A percentile compares a stretch with the other conserved stretches of the same genome.
Evolutionary conservation across 2,888 invertebrate species (phyloP).

Genomic region (Brachyptera risi): DNA sequence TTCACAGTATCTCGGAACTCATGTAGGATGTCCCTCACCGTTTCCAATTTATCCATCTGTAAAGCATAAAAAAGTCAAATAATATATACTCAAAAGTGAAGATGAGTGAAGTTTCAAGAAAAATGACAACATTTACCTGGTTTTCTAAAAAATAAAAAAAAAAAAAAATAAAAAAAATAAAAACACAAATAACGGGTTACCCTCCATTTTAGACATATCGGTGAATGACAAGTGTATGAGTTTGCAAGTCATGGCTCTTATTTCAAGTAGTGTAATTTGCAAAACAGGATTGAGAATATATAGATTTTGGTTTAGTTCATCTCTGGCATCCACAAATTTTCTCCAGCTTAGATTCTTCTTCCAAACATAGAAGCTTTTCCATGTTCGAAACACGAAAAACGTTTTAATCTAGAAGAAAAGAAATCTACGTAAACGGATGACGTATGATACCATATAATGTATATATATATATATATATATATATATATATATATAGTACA

Average conservation of each 20-base stretch:
- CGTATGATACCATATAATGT: too few relatives aligned
- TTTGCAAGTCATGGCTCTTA: slow-evolving; percentile 63
- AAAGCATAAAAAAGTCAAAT: too few relatives aligned
- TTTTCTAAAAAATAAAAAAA: too few relatives aligned
- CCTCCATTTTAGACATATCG: slow-evolving; percentile 50
- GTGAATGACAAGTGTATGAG: slow-evolving; percentile 60
- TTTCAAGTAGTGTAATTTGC: slow-evolving; percentile 64
- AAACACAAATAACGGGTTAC: slow-evolving; percentile 61
- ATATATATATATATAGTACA: too few relatives aligned
- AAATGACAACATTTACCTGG: slow-evolving; percentile 56
- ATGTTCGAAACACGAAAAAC: slow-evolving; percentile 63
- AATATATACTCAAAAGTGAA: too few relatives aligned
- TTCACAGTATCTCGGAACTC: slow-evolving; percentile 52
- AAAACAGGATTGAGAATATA: slow-evolving; percentile 71
- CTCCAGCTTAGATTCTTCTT: slow-evolving; percentile 64
- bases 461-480: too few relatives aligned
- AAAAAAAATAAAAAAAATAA: too few relatives aligned
- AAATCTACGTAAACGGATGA: too few relatives aligned
- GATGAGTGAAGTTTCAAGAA: too few relatives aligned
- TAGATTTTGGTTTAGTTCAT: slow-evolving; percentile 60
- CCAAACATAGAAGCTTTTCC: slow-evolving; percentile 83
- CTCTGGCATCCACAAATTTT: slow-evolving; percentile 59
- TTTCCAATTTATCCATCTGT: slow-evolving; percentile 51
- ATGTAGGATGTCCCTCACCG: slow-evolving; percentile 43
- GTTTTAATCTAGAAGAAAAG: slow-evolving; percentile 59